These are phyloP conservation scores for Thrips palmi DNA, from an alignment of 1,140 invertebrate species.

Conservation along the genomic window DNA sequence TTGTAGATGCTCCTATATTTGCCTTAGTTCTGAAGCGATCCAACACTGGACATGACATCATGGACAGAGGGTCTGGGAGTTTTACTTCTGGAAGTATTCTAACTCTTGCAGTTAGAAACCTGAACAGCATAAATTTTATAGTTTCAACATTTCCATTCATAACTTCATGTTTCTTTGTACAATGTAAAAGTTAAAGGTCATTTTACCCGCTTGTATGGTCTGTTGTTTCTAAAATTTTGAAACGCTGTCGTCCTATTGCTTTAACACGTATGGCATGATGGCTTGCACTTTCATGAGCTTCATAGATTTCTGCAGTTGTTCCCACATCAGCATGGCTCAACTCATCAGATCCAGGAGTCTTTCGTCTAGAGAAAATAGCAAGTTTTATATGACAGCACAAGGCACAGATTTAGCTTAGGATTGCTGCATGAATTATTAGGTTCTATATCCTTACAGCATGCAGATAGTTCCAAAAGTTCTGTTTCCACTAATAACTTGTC, in stretches of 20 bases:
- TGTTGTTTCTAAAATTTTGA: slow-evolving; percentile 30
- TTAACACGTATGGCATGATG: slow-evolving; percentile 27
- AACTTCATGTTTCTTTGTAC: background rate
- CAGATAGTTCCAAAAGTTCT: slow-evolving; percentile 41
- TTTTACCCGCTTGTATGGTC: slow-evolving; percentile 1
- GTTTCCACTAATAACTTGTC: slow-evolving; percentile 31
- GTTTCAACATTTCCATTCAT: no score
- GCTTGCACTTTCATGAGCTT: slow-evolving; percentile 30
- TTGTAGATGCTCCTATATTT: background rate
- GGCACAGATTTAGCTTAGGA: no score
- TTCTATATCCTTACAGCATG: no score
- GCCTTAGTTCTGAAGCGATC: slow-evolving; percentile 11
- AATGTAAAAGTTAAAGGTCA: background rate
- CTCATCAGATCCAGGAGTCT: no score
- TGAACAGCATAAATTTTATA: background rate
- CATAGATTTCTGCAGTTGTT: slow-evolving; percentile 54
- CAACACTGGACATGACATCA: slow-evolving; percentile 9
- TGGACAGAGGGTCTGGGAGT: slow-evolving; percentile 19
- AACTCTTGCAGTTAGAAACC: slow-evolving; percentile 28
- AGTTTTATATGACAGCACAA: no score
- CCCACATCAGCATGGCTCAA: no score
- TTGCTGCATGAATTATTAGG: no score
- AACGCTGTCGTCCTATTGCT: slow-evolving; percentile 46
- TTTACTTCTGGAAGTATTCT: slow-evolving; percentile 43
- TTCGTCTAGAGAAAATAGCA: no score